These are phyloP conservation scores for Halictus quadricinctus DNA, from an alignment of 2,888 invertebrate genomes.

Conservation along the genomic window DNA sequence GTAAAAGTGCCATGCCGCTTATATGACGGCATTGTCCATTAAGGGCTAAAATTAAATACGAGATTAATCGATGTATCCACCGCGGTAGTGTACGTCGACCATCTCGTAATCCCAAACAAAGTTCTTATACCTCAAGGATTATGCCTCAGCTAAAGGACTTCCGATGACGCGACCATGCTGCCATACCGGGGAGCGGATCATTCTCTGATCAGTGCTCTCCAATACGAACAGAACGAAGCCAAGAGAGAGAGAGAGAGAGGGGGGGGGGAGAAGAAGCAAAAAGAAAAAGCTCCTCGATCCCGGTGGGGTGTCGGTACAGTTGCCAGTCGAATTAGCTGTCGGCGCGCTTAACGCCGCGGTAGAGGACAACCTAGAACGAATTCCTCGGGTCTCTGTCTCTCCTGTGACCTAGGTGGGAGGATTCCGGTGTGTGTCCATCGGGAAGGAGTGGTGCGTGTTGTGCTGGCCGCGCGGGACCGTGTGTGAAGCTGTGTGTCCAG, in stretches of 20 bases:
- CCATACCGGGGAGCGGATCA: neutral
- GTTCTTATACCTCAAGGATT: neutral
- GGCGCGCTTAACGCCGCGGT: slow-evolving; percentile 61
- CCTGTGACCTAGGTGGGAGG: slow-evolving; percentile 62
- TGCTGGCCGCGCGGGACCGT: neutral
- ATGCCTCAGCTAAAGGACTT: neutral
- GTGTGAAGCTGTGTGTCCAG: neutral
- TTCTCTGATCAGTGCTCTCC: neutral
- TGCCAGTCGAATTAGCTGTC: slow-evolving; percentile 69
- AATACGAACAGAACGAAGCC: neutral
- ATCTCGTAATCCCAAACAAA: neutral
- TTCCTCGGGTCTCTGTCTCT: slow-evolving; percentile 20
- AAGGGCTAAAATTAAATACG: too few species aligned
- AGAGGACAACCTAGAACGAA: slow-evolving; percentile 61
- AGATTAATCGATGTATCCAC: too few species aligned
- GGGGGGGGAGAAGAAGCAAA: neutral
- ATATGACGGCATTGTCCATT: too few species aligned
- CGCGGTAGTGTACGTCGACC: neutral
- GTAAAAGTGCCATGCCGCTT: too few species aligned
- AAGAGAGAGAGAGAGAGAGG: neutral
- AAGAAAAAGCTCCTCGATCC: slow-evolving; percentile 11
- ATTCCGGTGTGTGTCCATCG: slow-evolving; percentile 69
- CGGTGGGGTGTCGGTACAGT: slow-evolving; percentile 65
- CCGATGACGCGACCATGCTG: neutral
- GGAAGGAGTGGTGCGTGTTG: slow-evolving; percentile 67